Base-by-base conservation (phyloP, 1,140 invertebrate genomes). In the Agrilus planipennis region DNA sequence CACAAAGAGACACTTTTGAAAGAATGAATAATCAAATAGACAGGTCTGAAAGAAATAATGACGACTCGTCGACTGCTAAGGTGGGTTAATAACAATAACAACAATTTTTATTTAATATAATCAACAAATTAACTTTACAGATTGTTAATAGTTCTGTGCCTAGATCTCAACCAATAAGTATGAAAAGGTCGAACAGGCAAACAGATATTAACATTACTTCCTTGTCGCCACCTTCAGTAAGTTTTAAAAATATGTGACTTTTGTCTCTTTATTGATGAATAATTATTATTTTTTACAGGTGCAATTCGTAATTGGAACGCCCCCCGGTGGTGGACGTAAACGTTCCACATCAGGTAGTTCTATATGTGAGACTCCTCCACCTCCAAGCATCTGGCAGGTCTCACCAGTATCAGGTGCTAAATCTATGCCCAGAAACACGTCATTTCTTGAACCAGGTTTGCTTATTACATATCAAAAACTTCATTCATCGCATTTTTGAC, bases 271-370 rank as follows among this genome's bases (percentile, higher is more conserved):
- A 25, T n/a, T 15, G 34, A 37, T 34, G 41, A 25, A 15, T 45
- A 43, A 44, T 50, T 37, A 28, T 9, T 35, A 6, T 20, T 10
- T 5, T 9, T 35, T 22, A 25, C 35, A 77, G 77, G 78, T 89
- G 34, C 87, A 90, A 56, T 92, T 91, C 65, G 79, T 79, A 30
- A 85, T 92, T 63, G 87, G 86, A n/a, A 89, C 88, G 28, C 86
- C 89, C 21, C 88, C 88, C 5, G 73, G 73, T 25, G 73, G 76
- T 50, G 69, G 67, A 20, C 29, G 60, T 4, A 72, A 77, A 50
- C 71, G 79, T 46, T 74, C 77, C 37, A 71, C 76, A 17, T 77
- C 77, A 0, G 72, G 75, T 40, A 76, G 78, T 49, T 73, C 71
- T 44, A 54, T 72, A 27, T 71, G 76, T 32, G 79, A 83, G 54